Conservation (phyloP, 2,797 vertebrate genomes). For the Chanos chanos region DNA sequence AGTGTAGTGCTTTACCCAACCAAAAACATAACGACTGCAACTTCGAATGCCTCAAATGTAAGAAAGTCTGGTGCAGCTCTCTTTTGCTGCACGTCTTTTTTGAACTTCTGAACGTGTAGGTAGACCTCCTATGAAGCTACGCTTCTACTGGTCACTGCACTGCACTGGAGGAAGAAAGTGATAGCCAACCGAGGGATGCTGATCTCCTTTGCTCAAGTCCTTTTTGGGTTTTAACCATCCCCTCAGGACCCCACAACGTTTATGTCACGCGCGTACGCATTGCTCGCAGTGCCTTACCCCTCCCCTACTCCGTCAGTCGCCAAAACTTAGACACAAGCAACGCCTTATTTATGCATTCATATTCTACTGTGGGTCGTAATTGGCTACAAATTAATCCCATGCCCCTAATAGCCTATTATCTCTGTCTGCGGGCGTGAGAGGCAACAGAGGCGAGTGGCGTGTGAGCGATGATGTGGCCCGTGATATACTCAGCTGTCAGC, state of each 20-base stretch:
- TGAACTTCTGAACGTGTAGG: too few relatives aligned
- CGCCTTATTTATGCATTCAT: slow-evolving; percentile 77
- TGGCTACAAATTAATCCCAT: slow-evolving; percentile 87
- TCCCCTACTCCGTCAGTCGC: slow-evolving; percentile 19
- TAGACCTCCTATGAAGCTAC: slow-evolving; percentile 39
- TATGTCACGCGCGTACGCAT: slow-evolving; percentile 33
- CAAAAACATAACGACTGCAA: slow-evolving; percentile 23
- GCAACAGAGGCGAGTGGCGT: slow-evolving; percentile 45
- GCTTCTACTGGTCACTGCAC: slow-evolving; percentile 45
- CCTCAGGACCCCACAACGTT: slow-evolving; percentile 53
- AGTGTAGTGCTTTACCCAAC: slow-evolving; percentile 40
- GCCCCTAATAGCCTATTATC: slow-evolving; percentile 80
- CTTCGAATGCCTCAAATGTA: too few relatives aligned
- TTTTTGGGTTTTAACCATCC: slow-evolving; percentile 59
- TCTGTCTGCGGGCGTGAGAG: slow-evolving; percentile 57
- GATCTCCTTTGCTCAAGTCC: slow-evolving; percentile 51
- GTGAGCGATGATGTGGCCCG: slow-evolving; percentile 56
- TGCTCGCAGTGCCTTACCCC: slow-evolving; percentile 21
- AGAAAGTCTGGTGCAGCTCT: not conserved
- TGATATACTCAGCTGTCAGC: slow-evolving; percentile 73
- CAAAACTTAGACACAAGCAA: slow-evolving; percentile 48
- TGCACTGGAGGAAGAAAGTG: slow-evolving; percentile 55
- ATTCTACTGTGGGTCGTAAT: slow-evolving; percentile 77
- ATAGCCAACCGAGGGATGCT: slow-evolving; percentile 51
- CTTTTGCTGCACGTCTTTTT: slow-evolving; percentile 2